Evolutionary conservation across 1,140 invertebrate genomes (phyloP).

Genomic region (Neomicropteryx cornuta): DNA sequence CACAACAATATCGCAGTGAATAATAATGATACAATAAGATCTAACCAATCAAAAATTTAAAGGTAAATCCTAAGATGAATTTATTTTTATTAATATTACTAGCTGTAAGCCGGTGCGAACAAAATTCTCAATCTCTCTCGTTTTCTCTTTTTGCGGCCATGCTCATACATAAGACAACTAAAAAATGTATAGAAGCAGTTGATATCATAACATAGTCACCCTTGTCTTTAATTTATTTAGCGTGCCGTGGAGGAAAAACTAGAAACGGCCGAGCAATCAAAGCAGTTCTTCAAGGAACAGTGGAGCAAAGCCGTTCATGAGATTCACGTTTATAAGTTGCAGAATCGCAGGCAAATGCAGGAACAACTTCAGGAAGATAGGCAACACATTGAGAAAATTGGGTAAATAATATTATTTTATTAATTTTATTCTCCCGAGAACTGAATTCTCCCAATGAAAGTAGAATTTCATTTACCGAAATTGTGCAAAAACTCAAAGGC

Average conservation of each 20-base stretch:
- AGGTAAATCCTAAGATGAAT: too few relatives aligned
- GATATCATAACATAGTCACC: too few relatives aligned
- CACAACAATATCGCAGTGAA: too few relatives aligned
- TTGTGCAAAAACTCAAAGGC: too few relatives aligned
- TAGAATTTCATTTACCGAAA: too few relatives aligned
- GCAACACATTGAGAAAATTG: conserved; percentile 15
- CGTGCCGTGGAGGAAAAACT: conserved; percentile 45
- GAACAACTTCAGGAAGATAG: conserved; percentile 21
- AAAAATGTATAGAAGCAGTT: too few relatives aligned
- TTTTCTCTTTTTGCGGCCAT: background rate
- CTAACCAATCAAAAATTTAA: too few relatives aligned
- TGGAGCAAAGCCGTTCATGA: conserved; percentile 44
- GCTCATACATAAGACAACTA: background rate
- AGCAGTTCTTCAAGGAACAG: conserved; percentile 48
- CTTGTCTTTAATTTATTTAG: conserved; percentile 17
- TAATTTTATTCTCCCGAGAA: conserved; percentile 16
- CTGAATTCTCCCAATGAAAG: too few relatives aligned
- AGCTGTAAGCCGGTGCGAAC: too few relatives aligned
- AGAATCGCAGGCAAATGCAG: conserved; percentile 31
- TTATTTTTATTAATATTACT: too few relatives aligned
- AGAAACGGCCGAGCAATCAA: conserved; percentile 36
- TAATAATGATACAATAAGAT: too few relatives aligned
- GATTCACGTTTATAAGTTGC: conserved; percentile 37
- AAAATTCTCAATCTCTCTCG: background rate
- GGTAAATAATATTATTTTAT: conserved; percentile 11